phyloP scores from a whole-genome alignment of 1,140 invertebrate species.

The Copidosoma floridanum region DNA sequence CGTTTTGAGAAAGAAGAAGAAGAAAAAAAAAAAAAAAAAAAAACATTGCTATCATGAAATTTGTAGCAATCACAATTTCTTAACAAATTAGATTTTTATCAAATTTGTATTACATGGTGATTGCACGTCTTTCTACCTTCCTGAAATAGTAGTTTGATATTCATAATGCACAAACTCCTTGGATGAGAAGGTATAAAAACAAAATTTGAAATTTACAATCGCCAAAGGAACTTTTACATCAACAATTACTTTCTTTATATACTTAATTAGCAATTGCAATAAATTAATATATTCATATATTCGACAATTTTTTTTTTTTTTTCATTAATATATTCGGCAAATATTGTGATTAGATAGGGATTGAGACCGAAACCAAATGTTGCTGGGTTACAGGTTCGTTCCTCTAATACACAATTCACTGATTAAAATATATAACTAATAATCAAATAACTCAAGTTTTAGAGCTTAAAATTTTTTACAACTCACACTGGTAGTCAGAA shows the following conservation, averaged over 20 bases:
- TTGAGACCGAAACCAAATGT: too few relatives aligned
- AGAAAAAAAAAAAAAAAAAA: too few relatives aligned
- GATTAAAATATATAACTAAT: neutral
- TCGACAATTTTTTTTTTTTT: too few relatives aligned
- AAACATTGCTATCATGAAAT: slow-evolving; percentile 4
- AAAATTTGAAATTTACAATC: too few relatives aligned
- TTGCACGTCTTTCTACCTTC: slow-evolving; percentile 45
- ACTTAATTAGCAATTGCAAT: too few relatives aligned
- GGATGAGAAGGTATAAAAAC: slow-evolving; percentile 45
- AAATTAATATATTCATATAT: too few relatives aligned
- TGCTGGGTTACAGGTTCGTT: too few relatives aligned
- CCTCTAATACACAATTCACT: neutral
- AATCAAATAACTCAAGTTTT: neutral
- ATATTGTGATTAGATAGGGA: too few relatives aligned
- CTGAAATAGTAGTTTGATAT: slow-evolving; percentile 45
- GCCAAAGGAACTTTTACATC: too few relatives aligned
- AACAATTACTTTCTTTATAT: too few relatives aligned
- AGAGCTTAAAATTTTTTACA: slow-evolving; percentile 16
- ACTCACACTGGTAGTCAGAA: slow-evolving; percentile 81
- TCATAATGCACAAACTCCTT: slow-evolving; percentile 37
- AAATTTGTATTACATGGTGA: slow-evolving; percentile 32
- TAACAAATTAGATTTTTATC: slow-evolving; percentile 16
- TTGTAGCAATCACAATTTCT: slow-evolving; percentile 5
- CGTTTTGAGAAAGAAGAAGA: too few relatives aligned
- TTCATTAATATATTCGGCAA: too few relatives aligned